Evolutionary conservation across 2,113 vertebrate species (phyloP), one percentile per base, ranked within the genome.

Genomic region (Synodontis membranacea): DNA sequence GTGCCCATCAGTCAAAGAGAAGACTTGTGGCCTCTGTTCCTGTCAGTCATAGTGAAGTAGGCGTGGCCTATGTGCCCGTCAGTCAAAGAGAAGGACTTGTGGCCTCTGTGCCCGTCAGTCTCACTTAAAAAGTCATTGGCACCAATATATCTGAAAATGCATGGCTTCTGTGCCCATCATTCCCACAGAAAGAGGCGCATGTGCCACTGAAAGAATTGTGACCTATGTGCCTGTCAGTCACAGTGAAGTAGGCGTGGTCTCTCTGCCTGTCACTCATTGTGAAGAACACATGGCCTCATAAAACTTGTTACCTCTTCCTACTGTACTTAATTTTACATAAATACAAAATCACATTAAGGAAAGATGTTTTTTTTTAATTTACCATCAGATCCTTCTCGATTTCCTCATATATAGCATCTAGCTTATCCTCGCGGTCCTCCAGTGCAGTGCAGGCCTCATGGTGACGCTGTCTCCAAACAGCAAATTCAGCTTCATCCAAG

Each of bases 361-460:
- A n/a, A n/a, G 4, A 46, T 1, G 7, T 17, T 17, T 46, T 28
- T 46, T 79, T 14, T 52, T 21, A 28, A 88, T 90, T 88, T 91
- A 99, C 98, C 95, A 93, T 89, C 70, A 99, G 85, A 88, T 97
- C 96, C 90, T 94, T 97, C 91, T 99, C 97, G 0, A 99, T 96
- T 87, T 99, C 97, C 90, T 98, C 96, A 48, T 96, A 98, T 37
- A 98, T 66, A 23, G 90, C 48, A 0, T 96, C 94, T 8, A 99
- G 91, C 85, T 92, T 96, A 39, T 93, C 94, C 81, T 98, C 97
- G 37, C 96, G 93, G n/a, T 92, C 92, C 0, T 96, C 96, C 91
- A 97, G 85, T 54, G 95, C 92, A 0, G 91, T 94, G 92, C 91
- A 96, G 80, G 97, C 97, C 90, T 96, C 94, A 50, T 94, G 94